Base-by-base conservation (phyloP, 2,888 invertebrate genomes). In the Cataglyphis cursor region DNA sequence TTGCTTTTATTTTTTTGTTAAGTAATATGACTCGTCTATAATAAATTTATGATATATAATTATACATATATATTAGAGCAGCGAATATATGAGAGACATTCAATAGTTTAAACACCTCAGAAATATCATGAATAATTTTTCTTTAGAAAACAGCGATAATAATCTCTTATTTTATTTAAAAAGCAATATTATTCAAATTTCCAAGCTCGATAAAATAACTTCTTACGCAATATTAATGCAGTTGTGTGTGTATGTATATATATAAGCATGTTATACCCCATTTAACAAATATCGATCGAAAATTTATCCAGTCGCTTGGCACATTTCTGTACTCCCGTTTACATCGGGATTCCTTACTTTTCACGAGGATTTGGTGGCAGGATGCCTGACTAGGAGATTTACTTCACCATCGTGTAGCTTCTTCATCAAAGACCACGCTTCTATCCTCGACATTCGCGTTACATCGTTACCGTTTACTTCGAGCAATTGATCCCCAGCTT, bases 361-460 rank as follows among this genome's bases (percentile, higher is more conserved):
- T 94, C 91, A 94, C 92, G 94, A 94, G 87, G 94, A 94, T 92
- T 94, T 94, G 85, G 92, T 94, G 93, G 94, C 94, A 90, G 95
- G 95, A 88, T 95, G 95, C 88, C 96, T 94, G 90, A 96, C 95
- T 88, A 95, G 95, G 88, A 98, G 95, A 87, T 96, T 96, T 87
- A 98, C 97, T 93, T 97, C 97, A 81, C 99, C 99, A 93, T 98
- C 97, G 76, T 98, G 97, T 88, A 99, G 95, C 92, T 98, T 97
- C 95, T 99, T 99, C 96, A 99, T 97, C 85, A 97, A 96, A 90
- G 98, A 98, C 99, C 99, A 99, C 76, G 98, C 99, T 95, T 99
- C 98, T 90, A 98, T 98, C 92, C 99, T 97, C n/a, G 98, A 97
- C 96, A 98, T 97, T 85, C 96, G 96, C 87, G 97, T 97, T 93